A percentile compares a stretch with the other conserved stretches of the same genome.
These are phyloP conservation scores for Enteromius paludinosus DNA, from an alignment of 2,797 vertebrate species.

Conservation along the genomic window DNA sequence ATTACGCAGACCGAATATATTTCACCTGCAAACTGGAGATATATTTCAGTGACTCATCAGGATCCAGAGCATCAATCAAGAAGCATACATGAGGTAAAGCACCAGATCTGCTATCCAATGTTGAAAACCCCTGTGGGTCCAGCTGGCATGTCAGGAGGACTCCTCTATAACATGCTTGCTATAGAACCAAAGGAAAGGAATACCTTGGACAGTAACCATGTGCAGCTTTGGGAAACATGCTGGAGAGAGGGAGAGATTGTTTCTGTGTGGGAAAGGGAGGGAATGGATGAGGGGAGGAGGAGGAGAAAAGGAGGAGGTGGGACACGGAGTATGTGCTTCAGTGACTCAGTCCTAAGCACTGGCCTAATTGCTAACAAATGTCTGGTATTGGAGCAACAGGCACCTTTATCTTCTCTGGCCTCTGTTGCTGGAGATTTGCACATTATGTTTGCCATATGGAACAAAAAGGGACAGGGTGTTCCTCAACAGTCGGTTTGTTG, in stretches of 20 bases:
- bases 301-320: slow-evolving; percentile 56
- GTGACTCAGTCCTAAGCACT: slow-evolving; percentile 67
- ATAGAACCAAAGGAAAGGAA: slow-evolving; percentile 67
- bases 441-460: slow-evolving; percentile 30
- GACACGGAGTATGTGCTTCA: slow-evolving; percentile 63
- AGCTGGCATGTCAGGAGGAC: slow-evolving; percentile 33
- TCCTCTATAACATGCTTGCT: slow-evolving; percentile 65
- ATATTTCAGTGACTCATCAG: slow-evolving; percentile 42
- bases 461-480: slow-evolving; percentile 17
- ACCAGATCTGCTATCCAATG: slow-evolving; percentile 30
- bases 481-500: neutral
- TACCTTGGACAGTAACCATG: slow-evolving; percentile 74
- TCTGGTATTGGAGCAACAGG: slow-evolving; percentile 66
- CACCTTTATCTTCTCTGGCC: slow-evolving; percentile 72
- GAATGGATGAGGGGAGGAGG: slow-evolving; percentile 60
- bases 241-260: slow-evolving; percentile 52
- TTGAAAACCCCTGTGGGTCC: neutral
- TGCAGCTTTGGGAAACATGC: slow-evolving; percentile 65
- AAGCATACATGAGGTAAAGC: slow-evolving; percentile 13
- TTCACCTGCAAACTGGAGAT: slow-evolving; percentile 39
- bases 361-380: slow-evolving; percentile 87
- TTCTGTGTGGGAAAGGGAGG: slow-evolving; percentile 54
- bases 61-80: slow-evolving; percentile 21
- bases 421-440: slow-evolving; percentile 61
- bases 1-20: slow-evolving; percentile 33